Base-by-base conservation (phyloP, 2,113 vertebrate genomes). In the Amphiprion ocellaris region DNA sequence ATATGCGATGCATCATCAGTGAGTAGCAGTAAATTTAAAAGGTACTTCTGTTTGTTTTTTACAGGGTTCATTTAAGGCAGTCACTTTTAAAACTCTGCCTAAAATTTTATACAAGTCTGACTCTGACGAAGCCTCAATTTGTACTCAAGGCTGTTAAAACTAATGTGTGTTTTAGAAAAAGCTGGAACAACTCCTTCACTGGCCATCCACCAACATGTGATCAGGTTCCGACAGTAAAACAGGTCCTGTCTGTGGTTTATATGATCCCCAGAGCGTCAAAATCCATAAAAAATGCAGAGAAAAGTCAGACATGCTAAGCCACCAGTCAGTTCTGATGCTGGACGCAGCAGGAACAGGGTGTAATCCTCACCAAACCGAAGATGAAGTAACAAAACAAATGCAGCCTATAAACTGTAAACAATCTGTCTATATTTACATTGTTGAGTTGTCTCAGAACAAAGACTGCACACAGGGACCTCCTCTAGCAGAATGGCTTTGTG, bases 391-490 rank as follows among this genome's bases (percentile, higher is more conserved):
- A 66, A 71, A 66, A 75, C 28, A 30, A 71, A 63, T 17, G 81
- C 46, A 41, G 16, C 49, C 84, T 46, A 5, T 37, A 44, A 66
- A 59, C 33, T 60, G 46, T 82, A 85, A 86, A 82, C 68, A 83
- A 63, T 10, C 33, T 9, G 16, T 33, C 39, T 54, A 4, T 49
- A 24, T 77, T 72, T 54, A 73, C 58, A 81, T 41, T 66, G 54
- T 67, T 53, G 12, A 50, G 23, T 61, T 66, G 61, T 69, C 52
- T 59, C n/a, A 67, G 62, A 84, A 88, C 85, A 85, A 75, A 82
- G 80, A 71, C 71, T 9, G 60, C 74, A 64, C 63, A 24, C 71
- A 39, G 24, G 63, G 81, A 56, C 4, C 0, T 74, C 68, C 61
- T 66, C 66, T 10, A 16, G 28, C 23, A 19, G 64, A 77, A 72